Evolutionary conservation across 2,797 vertebrate species (phyloP).

Genomic region (Margarornis squamiger): DNA sequence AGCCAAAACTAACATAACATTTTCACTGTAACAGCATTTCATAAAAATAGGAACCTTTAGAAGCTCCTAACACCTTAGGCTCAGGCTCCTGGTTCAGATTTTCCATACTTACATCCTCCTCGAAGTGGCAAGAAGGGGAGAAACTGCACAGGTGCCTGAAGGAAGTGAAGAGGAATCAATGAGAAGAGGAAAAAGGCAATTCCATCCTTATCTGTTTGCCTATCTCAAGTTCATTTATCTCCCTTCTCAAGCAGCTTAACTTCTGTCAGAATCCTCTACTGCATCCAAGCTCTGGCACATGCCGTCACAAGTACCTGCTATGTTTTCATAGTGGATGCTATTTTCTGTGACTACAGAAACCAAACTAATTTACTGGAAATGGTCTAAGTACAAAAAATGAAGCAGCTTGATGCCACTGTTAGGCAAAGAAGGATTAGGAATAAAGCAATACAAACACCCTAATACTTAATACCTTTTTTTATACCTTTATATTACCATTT

Average conservation of each 20-base stretch:
- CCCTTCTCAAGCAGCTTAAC: neutral
- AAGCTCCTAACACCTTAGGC: neutral
- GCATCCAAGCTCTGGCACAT: neutral
- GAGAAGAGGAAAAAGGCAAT: neutral
- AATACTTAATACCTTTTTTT: neutral
- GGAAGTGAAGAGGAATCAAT: neutral
- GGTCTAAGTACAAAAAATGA: neutral
- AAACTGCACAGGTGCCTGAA: neutral
- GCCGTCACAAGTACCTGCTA: neutral
- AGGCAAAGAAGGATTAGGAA: neutral
- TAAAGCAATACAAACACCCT: neutral
- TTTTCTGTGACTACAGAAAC: neutral
- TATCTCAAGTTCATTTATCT: neutral
- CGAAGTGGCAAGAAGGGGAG: neutral
- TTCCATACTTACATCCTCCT: neutral
- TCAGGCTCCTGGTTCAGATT: neutral
- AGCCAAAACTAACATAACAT: neutral
- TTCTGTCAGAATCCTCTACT: neutral
- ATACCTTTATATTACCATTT: neutral
- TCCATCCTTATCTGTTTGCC: neutral
- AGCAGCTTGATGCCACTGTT: neutral
- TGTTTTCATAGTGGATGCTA: neutral
- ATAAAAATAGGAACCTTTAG: neutral
- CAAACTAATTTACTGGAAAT: neutral
- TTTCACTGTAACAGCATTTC: neutral